Percentiles rank a stretch among this genome's conserved stretches.
These are phyloP conservation scores for Delichon dasypus DNA, from an alignment of 2,797 vertebrate genomes.

Conservation along the genomic window DNA sequence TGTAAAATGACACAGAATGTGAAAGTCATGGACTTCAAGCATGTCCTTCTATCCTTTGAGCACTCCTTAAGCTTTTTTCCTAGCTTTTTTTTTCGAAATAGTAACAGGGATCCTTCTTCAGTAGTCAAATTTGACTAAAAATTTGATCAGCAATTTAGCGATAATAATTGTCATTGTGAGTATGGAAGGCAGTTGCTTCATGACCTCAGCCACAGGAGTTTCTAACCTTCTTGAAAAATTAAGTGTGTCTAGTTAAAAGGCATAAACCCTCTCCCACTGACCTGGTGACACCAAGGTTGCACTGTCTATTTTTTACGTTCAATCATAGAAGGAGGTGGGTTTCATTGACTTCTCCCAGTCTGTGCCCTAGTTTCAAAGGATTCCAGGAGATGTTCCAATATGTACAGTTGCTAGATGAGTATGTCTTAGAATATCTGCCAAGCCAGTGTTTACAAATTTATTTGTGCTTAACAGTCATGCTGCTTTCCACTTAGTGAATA, in stretches of 20 bases:
- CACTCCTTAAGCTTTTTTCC: not conserved
- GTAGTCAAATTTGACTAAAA: not conserved
- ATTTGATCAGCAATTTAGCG: not conserved
- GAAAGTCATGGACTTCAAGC: not conserved
- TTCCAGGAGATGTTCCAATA: not conserved
- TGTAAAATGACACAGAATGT: not conserved
- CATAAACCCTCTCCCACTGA: not conserved
- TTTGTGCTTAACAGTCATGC: not conserved
- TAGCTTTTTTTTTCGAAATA: not conserved
- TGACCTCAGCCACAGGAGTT: not conserved
- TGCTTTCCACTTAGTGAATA: not conserved
- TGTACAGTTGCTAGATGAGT: not conserved
- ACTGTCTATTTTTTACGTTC: not conserved
- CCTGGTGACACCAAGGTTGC: not conserved
- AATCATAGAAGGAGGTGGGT: not conserved
- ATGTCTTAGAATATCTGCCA: not conserved
- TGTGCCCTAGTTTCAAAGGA: not conserved
- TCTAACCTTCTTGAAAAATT: not conserved
- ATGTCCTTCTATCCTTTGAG: not conserved
- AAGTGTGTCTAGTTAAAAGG: not conserved
- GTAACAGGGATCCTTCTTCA: not conserved
- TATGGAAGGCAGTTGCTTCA: not conserved
- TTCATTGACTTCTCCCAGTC: not conserved
- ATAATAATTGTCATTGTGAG: not conserved
- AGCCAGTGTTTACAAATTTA: not conserved